Percentiles rank a stretch among this genome's conserved stretches.
Conservation (phyloP, 35 echinoderm and acorn worm genomes). For the Eucidaris tribuloides region DNA sequence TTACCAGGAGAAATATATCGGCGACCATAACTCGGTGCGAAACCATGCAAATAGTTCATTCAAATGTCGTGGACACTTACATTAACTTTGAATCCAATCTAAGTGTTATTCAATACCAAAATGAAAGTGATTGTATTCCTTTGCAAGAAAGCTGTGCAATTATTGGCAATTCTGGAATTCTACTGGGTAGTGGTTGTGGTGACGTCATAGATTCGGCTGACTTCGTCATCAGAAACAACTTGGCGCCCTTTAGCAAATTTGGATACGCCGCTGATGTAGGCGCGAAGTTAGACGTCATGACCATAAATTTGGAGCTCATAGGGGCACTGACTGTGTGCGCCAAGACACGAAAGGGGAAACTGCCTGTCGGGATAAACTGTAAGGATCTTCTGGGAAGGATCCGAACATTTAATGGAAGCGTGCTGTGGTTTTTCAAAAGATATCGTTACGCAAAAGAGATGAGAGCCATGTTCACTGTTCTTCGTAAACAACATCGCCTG, state of each 20-base stretch:
- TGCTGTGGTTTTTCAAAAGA: not conserved
- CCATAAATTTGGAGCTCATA: slow-evolving; percentile 27
- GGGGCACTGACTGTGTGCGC: not conserved
- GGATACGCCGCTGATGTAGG: slow-evolving; percentile 43
- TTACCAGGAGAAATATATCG: not conserved
- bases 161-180: slow-evolving; percentile 61
- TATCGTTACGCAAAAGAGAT: not conserved
- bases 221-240: slow-evolving; percentile 49
- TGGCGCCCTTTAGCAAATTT: slow-evolving; percentile 28
- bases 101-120: not conserved
- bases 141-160: slow-evolving; percentile 42
- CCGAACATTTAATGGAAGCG: not conserved
- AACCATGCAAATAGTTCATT: not conserved
- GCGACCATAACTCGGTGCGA: not conserved
- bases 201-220: slow-evolving; percentile 46
- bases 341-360: not conserved
- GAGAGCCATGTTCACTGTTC: not conserved
- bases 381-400: not conserved
- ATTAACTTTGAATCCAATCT: not conserved
- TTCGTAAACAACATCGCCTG: not conserved
- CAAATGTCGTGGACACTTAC: not conserved
- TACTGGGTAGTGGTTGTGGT: slow-evolving; percentile 51
- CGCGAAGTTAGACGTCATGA: slow-evolving; percentile 37
- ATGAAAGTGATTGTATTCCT: not conserved
- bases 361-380: not conserved